Evolutionary conservation across 2,888 invertebrate genomes (phyloP).

Genomic region (Aelia acuminata): DNA sequence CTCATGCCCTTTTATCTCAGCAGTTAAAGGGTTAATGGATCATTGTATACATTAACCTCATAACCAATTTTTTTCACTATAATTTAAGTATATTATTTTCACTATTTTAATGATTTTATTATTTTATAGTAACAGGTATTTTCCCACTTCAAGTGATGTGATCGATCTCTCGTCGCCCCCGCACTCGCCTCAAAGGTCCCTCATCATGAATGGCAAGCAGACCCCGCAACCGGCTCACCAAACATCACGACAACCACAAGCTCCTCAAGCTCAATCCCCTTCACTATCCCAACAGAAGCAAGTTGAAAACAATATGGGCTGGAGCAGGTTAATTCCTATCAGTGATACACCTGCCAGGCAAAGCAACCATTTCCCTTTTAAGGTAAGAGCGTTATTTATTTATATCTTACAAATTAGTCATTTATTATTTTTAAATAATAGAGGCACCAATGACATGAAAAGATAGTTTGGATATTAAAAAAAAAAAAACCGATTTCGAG

Average conservation of each 20-base stretch:
- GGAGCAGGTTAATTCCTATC: slow-evolving; percentile 79
- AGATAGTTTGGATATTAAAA: too few species aligned
- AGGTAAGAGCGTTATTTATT: slow-evolving; percentile 69
- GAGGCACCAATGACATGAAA: too few species aligned
- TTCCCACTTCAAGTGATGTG: slow-evolving; percentile 68
- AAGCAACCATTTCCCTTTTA: slow-evolving; percentile 81
- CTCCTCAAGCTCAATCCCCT: slow-evolving; percentile 70
- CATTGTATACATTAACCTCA: too few species aligned
- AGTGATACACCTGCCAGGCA: slow-evolving; percentile 77
- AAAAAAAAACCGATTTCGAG: too few species aligned
- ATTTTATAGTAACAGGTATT: slow-evolving; percentile 62
- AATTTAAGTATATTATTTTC: too few species aligned
- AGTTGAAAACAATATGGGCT: slow-evolving; percentile 55
- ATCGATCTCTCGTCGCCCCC: slow-evolving; percentile 73
- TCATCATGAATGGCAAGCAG: slow-evolving; percentile 65
- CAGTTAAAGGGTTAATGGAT: too few species aligned
- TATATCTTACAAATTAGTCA: not conserved
- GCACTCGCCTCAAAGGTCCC: slow-evolving; percentile 68
- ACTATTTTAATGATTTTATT: not conserved
- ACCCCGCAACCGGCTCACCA: slow-evolving; percentile 68
- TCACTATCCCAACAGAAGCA: slow-evolving; percentile 57
- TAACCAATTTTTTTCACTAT: too few species aligned
- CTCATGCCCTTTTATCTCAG: too few species aligned
- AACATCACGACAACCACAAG: slow-evolving; percentile 73
- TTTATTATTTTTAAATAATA: too few species aligned